A percentile compares a stretch with the other conserved stretches of the same genome.
Evolutionary conservation across 2,888 invertebrate species (phyloP).

Genomic region (Mamestra brassicae): DNA sequence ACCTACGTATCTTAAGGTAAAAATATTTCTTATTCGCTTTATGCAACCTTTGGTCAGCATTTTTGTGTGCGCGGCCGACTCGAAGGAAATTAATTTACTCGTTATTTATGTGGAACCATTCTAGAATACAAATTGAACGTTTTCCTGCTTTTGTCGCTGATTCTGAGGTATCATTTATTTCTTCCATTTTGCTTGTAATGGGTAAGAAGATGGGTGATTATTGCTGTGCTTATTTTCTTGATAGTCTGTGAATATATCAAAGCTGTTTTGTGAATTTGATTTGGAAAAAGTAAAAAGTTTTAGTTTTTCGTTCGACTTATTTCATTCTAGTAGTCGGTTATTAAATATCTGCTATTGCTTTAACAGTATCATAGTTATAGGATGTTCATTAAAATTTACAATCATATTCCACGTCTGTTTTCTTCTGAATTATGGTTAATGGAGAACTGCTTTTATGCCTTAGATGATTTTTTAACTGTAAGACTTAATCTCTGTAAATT

Average conservation of each 20-base stretch:
- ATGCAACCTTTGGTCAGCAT: constrained; percentile 36
- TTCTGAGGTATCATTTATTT: constrained; percentile 34
- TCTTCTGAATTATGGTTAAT: no score
- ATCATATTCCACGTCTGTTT: no score
- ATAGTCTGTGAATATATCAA: neutral
- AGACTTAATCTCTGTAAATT: no score
- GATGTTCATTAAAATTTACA: no score
- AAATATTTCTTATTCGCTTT: constrained; percentile 18
- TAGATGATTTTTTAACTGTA: no score
- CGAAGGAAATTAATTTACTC: constrained; percentile 60
- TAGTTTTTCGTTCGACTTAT: neutral
- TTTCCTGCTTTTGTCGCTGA: constrained; percentile 36
- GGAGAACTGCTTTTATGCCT: no score
- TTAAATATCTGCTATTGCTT: neutral
- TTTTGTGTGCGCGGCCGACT: constrained; percentile 19
- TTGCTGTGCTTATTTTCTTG: constrained; percentile 21
- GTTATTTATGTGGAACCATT: constrained; percentile 48
- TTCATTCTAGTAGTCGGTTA: no score
- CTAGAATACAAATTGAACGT: constrained; percentile 50
- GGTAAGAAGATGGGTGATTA: constrained; percentile 1
- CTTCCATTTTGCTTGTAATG: constrained; percentile 12
- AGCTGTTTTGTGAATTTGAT: neutral
- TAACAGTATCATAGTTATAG: no score
- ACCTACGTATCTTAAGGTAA: neutral
- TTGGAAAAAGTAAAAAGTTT: no score